These are phyloP conservation scores for Antennarius maculatus DNA, from an alignment of 2,797 vertebrate genomes.

Conservation along the genomic window DNA sequence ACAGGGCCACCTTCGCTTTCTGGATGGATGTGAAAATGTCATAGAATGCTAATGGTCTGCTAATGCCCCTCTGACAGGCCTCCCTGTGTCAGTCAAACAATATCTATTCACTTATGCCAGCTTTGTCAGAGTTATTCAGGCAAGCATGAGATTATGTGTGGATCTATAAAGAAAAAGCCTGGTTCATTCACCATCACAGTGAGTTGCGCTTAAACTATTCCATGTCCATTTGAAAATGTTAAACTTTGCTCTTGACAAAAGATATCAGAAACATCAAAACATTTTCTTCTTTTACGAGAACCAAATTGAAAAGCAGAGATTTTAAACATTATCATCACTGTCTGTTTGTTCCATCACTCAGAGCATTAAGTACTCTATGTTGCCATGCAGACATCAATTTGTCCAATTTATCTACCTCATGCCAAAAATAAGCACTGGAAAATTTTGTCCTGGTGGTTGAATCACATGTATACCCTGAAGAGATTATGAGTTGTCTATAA, in stretches of 20 bases:
- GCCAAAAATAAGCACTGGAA: too few relatives aligned
- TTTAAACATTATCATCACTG: too few relatives aligned
- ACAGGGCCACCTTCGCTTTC: slow-evolving; percentile 68
- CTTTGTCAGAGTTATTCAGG: slow-evolving; percentile 61
- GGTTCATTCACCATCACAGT: slow-evolving; percentile 8
- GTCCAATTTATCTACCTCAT: too few relatives aligned
- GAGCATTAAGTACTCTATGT: too few relatives aligned
- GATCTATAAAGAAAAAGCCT: slow-evolving; percentile 24
- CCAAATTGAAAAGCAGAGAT: too few relatives aligned
- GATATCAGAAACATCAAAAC: too few relatives aligned
- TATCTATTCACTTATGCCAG: slow-evolving; percentile 54
- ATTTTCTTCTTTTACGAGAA: too few relatives aligned
- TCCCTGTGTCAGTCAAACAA: slow-evolving; percentile 68
- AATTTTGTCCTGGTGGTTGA: too few relatives aligned
- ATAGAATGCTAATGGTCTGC: slow-evolving; percentile 78
- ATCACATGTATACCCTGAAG: too few relatives aligned
- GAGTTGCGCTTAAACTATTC: slow-evolving; percentile 16
- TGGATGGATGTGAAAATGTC: slow-evolving; percentile 77
- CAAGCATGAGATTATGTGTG: slow-evolving; percentile 27
- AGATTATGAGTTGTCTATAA: too few relatives aligned
- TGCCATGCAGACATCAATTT: too few relatives aligned
- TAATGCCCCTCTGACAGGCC: slow-evolving; percentile 67
- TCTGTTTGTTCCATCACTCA: too few relatives aligned
- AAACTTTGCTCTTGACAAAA: slow-evolving; percentile 3
- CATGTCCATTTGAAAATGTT: slow-evolving; percentile 30